Percentiles rank a stretch among this genome's conserved stretches.
Conservation (phyloP, 2,797 vertebrate genomes). For the Malurus leucopterus region DNA sequence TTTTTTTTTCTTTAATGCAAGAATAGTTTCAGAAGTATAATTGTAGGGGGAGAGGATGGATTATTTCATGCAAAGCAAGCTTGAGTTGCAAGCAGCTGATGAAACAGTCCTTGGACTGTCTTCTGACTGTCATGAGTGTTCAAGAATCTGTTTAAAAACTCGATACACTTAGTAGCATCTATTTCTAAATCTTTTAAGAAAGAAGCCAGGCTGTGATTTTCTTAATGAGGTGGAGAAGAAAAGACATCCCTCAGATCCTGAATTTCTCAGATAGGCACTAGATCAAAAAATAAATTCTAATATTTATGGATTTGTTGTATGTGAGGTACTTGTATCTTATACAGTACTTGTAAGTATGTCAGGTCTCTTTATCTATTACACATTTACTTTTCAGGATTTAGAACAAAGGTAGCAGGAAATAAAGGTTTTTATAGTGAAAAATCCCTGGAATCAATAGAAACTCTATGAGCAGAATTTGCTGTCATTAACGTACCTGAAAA, state of each 20-base stretch:
- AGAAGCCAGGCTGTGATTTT: background rate
- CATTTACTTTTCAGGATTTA: background rate
- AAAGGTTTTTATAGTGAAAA: background rate
- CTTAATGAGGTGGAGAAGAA: background rate
- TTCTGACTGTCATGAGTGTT: background rate
- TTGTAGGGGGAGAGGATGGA: background rate
- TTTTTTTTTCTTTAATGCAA: background rate
- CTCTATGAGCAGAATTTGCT: background rate
- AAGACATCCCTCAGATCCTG: background rate
- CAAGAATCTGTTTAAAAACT: background rate
- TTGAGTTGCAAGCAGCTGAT: background rate
- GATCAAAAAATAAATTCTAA: background rate
- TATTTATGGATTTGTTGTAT: background rate
- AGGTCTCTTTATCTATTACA: background rate
- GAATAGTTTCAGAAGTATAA: background rate
- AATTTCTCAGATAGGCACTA: background rate
- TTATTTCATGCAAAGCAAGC: background rate
- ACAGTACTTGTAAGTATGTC: background rate
- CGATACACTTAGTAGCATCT: background rate
- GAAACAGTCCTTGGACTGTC: background rate
- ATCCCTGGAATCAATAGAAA: background rate
- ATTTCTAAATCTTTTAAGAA: background rate
- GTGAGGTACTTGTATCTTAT: background rate
- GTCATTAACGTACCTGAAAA: fast-evolving
- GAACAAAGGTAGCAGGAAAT: background rate